These are phyloP conservation scores for Characodon lateralis DNA, from an alignment of 2,797 vertebrate genomes.

Conservation along the genomic window DNA sequence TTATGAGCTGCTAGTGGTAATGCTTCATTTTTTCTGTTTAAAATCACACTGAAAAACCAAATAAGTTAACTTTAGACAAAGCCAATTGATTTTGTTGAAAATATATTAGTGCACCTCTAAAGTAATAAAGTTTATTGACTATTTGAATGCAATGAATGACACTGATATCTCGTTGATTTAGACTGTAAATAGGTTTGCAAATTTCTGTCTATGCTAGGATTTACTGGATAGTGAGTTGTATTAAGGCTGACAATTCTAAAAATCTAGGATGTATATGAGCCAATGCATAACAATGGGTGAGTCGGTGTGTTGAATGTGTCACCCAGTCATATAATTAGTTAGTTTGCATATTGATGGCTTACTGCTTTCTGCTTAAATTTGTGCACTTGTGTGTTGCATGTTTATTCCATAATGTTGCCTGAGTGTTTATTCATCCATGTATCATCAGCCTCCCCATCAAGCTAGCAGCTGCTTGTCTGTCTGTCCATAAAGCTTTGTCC, in stretches of 20 bases:
- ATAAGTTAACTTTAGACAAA: slow-evolving; percentile 47
- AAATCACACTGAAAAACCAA: slow-evolving; percentile 53
- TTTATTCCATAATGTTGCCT: slow-evolving; percentile 54
- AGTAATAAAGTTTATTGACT: slow-evolving; percentile 70
- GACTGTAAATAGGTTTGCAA: slow-evolving; percentile 73
- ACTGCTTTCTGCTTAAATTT: slow-evolving; percentile 51
- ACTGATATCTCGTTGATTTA: slow-evolving; percentile 72
- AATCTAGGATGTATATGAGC: slow-evolving; percentile 25
- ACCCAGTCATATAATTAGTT: slow-evolving; percentile 75
- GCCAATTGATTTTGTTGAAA: slow-evolving; percentile 55
- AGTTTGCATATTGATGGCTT: slow-evolving; percentile 77
- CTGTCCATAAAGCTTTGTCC: slow-evolving; percentile 43
- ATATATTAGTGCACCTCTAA: slow-evolving; percentile 58
- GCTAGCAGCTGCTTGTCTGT: slow-evolving; percentile 72
- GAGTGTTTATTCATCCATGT: slow-evolving; percentile 66
- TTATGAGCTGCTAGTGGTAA: slow-evolving; percentile 70
- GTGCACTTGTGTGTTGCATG: slow-evolving; percentile 39
- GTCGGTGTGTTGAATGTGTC: slow-evolving; percentile 56
- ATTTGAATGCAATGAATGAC: slow-evolving; percentile 64
- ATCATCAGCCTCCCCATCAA: slow-evolving; percentile 75
- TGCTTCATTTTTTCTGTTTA: slow-evolving; percentile 50
- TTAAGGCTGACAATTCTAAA: slow-evolving; percentile 71
- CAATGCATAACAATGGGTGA: slow-evolving; percentile 32
- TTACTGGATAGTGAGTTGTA: slow-evolving; percentile 64
- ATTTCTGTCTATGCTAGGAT: slow-evolving; percentile 55